A percentile compares a stretch with the other conserved stretches of the same genome.
phyloP scores from a whole-genome alignment of 1,140 invertebrate species.

The Holcopasites calliopsidis region DNA sequence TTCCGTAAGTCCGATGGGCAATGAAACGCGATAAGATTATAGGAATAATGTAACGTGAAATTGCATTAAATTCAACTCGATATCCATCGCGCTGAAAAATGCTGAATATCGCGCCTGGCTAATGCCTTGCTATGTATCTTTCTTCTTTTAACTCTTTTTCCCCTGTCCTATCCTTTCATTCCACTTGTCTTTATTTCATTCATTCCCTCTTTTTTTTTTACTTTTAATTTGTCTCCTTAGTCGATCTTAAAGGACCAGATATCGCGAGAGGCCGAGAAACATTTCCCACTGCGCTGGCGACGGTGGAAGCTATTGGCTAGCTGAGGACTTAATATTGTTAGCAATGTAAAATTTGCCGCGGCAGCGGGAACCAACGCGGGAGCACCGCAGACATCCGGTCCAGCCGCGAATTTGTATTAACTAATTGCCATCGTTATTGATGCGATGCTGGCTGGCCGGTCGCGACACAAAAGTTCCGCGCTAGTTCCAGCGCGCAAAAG shows the following conservation, averaged over 20 bases:
- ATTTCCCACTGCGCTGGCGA: slow-evolving; percentile 52
- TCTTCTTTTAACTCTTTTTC: neutral
- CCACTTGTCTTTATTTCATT: neutral
- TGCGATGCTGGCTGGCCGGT: neutral
- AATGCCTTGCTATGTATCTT: slow-evolving; percentile 31
- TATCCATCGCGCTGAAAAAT: slow-evolving; percentile 61
- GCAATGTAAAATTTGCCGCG: slow-evolving; percentile 51
- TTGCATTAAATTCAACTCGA: slow-evolving; percentile 64
- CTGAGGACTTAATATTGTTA: slow-evolving; percentile 55
- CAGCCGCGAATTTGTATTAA: slow-evolving; percentile 37
- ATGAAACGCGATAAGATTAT: slow-evolving; percentile 64
- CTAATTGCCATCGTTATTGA: slow-evolving; percentile 27
- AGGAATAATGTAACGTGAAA: slow-evolving; percentile 64
- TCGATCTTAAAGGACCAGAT: slow-evolving; percentile 11
- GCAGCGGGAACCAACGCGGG: slow-evolving; percentile 32
- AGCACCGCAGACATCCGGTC: slow-evolving; percentile 19
- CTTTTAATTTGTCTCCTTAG: neutral
- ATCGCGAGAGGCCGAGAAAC: slow-evolving; percentile 35
- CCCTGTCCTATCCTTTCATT: too few relatives aligned
- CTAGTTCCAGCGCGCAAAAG: neutral
- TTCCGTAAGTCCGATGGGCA: slow-evolving; percentile 61
- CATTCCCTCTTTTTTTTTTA: neutral
- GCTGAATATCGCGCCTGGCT: slow-evolving; percentile 54
- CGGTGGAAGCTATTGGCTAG: slow-evolving; percentile 47
- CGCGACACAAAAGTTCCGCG: neutral